Percentiles rank a stretch among this genome's conserved stretches.
Conservation (phyloP, 2,113 vertebrate species). For the Ammodytes marinus region DNA sequence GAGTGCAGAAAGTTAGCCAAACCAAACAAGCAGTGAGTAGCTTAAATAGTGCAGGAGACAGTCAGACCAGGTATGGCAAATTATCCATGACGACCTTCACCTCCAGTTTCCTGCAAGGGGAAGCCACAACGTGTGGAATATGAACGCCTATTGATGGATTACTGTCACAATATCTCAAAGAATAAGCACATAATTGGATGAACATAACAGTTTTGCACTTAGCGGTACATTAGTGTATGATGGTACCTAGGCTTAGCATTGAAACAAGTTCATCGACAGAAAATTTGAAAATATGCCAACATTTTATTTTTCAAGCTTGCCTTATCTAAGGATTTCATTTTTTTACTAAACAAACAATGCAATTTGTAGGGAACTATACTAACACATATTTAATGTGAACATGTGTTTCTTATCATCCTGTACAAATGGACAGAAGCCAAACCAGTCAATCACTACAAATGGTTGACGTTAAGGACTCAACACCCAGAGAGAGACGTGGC, state of each 20-base stretch:
- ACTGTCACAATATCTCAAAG: background rate
- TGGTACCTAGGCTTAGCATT: too few species aligned
- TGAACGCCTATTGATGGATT: background rate
- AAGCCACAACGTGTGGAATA: too few species aligned
- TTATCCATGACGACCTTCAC: background rate
- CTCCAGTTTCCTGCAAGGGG: background rate
- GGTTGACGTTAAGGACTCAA: background rate
- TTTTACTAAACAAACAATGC: too few species aligned
- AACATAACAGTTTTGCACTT: too few species aligned
- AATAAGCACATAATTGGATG: background rate
- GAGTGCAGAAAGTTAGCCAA: background rate
- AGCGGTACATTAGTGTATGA: too few species aligned
- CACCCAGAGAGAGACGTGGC: conserved; percentile 3
- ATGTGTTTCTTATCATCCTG: background rate
- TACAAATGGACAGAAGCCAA: background rate
- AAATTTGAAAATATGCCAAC: too few species aligned
- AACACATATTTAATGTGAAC: background rate
- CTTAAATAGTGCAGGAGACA: background rate
- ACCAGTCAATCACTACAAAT: background rate
- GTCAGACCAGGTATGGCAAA: background rate
- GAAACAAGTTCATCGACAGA: too few species aligned
- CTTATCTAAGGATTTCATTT: too few species aligned
- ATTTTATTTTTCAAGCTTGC: too few species aligned
- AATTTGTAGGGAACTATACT: too few species aligned
- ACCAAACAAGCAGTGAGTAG: background rate